Percentiles rank a stretch among this genome's conserved stretches.
phyloP scores from a whole-genome alignment of 2,113 vertebrate species.

The Diphyllodes magnificus region DNA sequence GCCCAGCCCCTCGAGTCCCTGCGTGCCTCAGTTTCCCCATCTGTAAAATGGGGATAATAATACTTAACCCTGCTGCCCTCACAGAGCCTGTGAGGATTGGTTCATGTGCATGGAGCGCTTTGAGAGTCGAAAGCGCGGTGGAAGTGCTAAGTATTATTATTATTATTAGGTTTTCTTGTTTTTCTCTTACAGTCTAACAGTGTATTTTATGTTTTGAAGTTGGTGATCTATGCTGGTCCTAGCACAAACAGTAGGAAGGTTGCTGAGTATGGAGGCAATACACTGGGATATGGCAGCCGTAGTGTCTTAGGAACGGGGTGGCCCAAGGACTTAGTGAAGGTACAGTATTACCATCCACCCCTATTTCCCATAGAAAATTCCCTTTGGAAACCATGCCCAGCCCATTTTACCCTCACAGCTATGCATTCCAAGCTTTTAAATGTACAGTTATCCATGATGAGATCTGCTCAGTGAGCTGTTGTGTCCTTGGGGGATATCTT shows the following conservation, averaged over 20 bases:
- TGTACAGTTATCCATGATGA: not conserved
- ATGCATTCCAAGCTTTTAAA: not conserved
- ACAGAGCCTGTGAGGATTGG: slow-evolving; percentile 29
- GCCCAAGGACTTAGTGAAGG: slow-evolving; percentile 99
- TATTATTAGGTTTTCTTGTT: slow-evolving; percentile 79
- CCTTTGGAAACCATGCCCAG: not conserved
- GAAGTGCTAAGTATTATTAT: slow-evolving; percentile 67
- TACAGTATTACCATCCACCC: slow-evolving; percentile 65
- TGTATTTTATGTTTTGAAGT: slow-evolving; percentile 82
- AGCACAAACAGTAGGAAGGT: slow-evolving; percentile 99
- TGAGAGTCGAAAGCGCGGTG: not conserved
- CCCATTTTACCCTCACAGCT: not conserved
- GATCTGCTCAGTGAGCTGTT: not conserved
- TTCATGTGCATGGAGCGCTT: slow-evolving; percentile 49
- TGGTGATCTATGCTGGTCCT: slow-evolving; percentile 97
- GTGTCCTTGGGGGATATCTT: not conserved
- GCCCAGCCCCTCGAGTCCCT: not conserved
- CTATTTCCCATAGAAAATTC: slow-evolving; percentile 33
- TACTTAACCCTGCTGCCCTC: slow-evolving; percentile 42
- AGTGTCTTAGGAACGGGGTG: slow-evolving; percentile 97
- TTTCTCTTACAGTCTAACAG: slow-evolving; percentile 78
- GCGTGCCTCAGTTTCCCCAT: slow-evolving; percentile 53
- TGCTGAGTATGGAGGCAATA: slow-evolving; percentile 96
- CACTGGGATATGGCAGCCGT: slow-evolving; percentile 96
- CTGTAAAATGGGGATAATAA: slow-evolving; percentile 65